Evolutionary conservation across 2,113 vertebrate genomes (phyloP), one percentile per base, ranked within the genome.

Genomic region (Dicerorhinus sumatrensis): DNA sequence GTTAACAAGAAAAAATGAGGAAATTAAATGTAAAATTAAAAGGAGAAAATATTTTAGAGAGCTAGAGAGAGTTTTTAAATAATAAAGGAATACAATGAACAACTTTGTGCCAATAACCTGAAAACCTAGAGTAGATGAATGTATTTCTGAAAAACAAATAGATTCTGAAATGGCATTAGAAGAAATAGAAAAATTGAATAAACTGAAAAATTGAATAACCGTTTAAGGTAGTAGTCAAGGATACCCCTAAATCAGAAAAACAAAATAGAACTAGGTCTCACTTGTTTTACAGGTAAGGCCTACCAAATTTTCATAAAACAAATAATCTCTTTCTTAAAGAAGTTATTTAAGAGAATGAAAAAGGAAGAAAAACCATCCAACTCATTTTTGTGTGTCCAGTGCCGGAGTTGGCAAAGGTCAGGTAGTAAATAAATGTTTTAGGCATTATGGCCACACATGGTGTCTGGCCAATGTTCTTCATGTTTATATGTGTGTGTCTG

Each of bases 381-480:
- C 23, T 95, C 25, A 54, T 31, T 94, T 62, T 69, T 84, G 33
- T 83, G 29, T 80, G 16, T 75, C 58, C 67, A 81, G 51, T 29
- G 18, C 14, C 63, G 23, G 51, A 85, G 4, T 29, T n/a, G 3
- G 54, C 16, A 60, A 39, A 51, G 42, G 27, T 10, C 29, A 42
- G 48, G 39, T 60, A 85, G 42, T 79, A 84, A 94, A 75, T 69
- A 91, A 94, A 75, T 69, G 89, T 73, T 94, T 88, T 60, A 92
- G 51, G 25, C 10, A 95, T 83, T 62, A 54, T 83, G 48, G 23
- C 2, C 56, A 83, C 14, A 33, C 16, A 9, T 20, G 18, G 56
- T 73, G 20, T 77, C 69, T 80, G 7, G 31, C 39, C 18, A 33
- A 31, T 70, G 27, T 42, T 70, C 20, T 56, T 17, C 46, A 8